phyloP scores from a whole-genome alignment of 2,888 invertebrate genomes.

The Cheilosia impressa region DNA sequence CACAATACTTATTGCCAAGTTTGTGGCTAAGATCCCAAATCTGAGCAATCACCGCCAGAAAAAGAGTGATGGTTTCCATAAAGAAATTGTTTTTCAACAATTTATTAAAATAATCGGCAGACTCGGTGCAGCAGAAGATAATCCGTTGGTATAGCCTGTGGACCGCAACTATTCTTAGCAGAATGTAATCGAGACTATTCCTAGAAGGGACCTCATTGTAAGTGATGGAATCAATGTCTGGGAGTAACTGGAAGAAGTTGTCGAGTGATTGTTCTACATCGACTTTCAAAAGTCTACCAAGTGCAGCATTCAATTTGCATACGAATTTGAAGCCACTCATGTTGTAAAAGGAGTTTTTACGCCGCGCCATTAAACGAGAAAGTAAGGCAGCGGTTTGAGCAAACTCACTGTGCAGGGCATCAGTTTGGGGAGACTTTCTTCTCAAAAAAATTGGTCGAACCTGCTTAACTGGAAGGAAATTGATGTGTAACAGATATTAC shows the following conservation, averaged over 20 bases:
- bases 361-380: conserved; percentile 81
- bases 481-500: no score
- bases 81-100: conserved; percentile 80
- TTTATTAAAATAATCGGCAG: conserved; percentile 79
- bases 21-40: conserved; percentile 77
- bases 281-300: conserved; percentile 80
- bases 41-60: conserved; percentile 80
- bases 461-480: conserved; percentile 76
- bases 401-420: conserved; percentile 75
- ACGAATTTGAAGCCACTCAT: conserved; percentile 81
- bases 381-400: conserved; percentile 80
- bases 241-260: conserved; percentile 79
- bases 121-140: conserved; percentile 78
- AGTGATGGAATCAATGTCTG: conserved; percentile 78
- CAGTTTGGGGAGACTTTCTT: conserved; percentile 69
- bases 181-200: conserved; percentile 79
- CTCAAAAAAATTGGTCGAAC: conserved; percentile 74
- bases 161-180: conserved; percentile 78
- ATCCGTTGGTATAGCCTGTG: conserved; percentile 80
- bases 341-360: conserved; percentile 81
- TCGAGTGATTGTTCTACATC: conserved; percentile 79
- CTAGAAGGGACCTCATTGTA: conserved; percentile 79
- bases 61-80: conserved; percentile 79
- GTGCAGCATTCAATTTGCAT: conserved; percentile 80
- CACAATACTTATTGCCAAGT: conserved; percentile 77